A percentile compares a stretch with the other conserved stretches of the same genome.
These are phyloP conservation scores for Drosophila nigritarsus DNA, from an alignment of 2,888 invertebrate species.

Conservation along the genomic window DNA sequence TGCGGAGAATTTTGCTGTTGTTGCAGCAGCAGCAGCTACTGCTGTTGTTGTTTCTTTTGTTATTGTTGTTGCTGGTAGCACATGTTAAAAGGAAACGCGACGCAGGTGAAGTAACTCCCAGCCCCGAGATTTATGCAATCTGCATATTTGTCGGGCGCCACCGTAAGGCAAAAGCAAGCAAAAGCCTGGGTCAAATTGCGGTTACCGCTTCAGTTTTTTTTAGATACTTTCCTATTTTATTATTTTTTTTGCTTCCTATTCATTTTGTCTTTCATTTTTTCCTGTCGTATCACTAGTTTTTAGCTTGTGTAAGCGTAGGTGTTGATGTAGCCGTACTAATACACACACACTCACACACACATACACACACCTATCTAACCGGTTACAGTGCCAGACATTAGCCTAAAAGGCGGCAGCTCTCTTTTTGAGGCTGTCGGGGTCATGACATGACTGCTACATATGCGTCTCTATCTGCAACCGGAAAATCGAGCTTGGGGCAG, in stretches of 20 bases:
- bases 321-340: conserved; percentile 66
- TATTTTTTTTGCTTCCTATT: conserved; percentile 17
- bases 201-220: conserved; percentile 56
- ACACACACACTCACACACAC: conserved; percentile 11
- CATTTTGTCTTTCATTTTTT: conserved; percentile 20
- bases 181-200: conserved; percentile 79
- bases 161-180: conserved; percentile 67
- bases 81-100: conserved; percentile 72
- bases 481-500: conserved; percentile 11
- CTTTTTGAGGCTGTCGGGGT: conserved; percentile 33
- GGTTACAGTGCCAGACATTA: conserved; percentile 29
- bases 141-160: conserved; percentile 77
- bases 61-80: conserved; percentile 47
- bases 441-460: conserved; percentile 57
- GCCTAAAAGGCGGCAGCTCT: conserved; percentile 49
- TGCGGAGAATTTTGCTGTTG: background rate
- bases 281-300: conserved; percentile 40
- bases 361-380: conserved; percentile 30
- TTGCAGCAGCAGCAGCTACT: background rate
- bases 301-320: conserved; percentile 60
- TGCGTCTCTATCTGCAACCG: conserved; percentile 25
- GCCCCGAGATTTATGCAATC: conserved; percentile 58
- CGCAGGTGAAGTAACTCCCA: conserved; percentile 43
- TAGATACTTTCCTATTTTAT: conserved; percentile 7
- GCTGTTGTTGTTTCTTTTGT: conserved; percentile 2